These are phyloP conservation scores for Ptiloglossa arizonensis DNA, from an alignment of 1,140 invertebrate genomes.

Conservation along the genomic window DNA sequence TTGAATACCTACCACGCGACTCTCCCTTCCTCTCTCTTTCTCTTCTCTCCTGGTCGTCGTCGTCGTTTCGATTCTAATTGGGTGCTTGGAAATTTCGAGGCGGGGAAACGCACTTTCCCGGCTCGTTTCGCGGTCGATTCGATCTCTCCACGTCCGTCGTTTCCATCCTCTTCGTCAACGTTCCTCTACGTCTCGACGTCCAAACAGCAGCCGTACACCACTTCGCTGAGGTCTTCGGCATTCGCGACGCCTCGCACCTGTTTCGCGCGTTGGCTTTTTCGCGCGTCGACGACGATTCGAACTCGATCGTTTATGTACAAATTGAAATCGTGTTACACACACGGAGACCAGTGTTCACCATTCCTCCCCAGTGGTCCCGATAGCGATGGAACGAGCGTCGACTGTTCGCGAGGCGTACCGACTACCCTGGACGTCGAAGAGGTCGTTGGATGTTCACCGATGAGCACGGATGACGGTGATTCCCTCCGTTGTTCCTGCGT, in stretches of 20 bases:
- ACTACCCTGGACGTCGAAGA: no score
- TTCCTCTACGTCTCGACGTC: constrained; percentile 26
- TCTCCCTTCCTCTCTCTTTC: no score
- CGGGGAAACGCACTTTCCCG: constrained; percentile 8
- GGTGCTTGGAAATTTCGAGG: constrained; percentile 22
- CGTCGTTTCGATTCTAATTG: constrained; percentile 11
- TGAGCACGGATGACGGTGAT: no score
- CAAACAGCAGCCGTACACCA: constrained; percentile 23
- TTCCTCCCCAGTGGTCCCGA: no score
- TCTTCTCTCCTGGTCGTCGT: no score
- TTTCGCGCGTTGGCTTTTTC: no score
- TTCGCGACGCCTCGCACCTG: constrained; percentile 24
- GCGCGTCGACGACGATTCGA: not conserved
- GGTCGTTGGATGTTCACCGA: no score
- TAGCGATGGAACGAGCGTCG: no score
- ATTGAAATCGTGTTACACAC: not conserved
- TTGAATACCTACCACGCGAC: no score
- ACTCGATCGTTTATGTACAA: constrained; percentile 1
- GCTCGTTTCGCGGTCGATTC: constrained; percentile 21
- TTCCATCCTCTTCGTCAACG: not conserved
- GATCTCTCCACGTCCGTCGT: constrained; percentile 1
- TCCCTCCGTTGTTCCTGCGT: no score
- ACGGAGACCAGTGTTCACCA: no score
- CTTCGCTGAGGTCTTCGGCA: constrained; percentile 23
- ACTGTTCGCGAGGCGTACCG: no score